A percentile compares a stretch with the other conserved stretches of the same genome.
Evolutionary conservation across 1,140 invertebrate genomes (phyloP).

Genomic region (Platorchestia sp.): DNA sequence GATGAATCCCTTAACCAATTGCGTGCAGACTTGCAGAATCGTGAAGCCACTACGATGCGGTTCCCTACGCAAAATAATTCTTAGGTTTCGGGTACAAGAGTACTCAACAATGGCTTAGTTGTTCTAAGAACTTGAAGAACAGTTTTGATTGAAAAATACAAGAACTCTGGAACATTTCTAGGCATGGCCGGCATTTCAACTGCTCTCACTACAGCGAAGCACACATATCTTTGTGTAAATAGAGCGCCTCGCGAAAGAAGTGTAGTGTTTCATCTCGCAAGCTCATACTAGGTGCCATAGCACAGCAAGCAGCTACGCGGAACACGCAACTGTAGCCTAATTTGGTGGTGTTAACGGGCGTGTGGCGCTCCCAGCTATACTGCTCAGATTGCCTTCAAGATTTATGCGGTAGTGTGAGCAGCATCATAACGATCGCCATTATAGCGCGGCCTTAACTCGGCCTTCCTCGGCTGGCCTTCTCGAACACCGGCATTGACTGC

Average conservation of each 20-base stretch:
- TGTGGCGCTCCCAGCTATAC: constrained; percentile 33
- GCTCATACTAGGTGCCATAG: background rate
- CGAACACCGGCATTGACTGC: background rate
- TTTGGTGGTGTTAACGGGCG: constrained; percentile 50
- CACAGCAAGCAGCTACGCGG: background rate
- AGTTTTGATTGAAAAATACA: background rate
- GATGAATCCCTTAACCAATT: background rate
- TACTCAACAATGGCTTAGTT: background rate
- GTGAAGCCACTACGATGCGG: background rate
- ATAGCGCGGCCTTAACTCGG: background rate
- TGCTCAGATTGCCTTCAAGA: constrained; percentile 34
- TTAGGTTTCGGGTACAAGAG: too few species aligned
- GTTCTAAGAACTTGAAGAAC: background rate
- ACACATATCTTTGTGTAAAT: background rate
- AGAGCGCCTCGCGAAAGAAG: background rate
- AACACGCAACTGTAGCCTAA: constrained; percentile 24
- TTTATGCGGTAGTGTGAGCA: constrained; percentile 37
- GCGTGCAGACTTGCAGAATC: background rate
- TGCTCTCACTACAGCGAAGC: background rate
- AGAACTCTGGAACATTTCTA: background rate
- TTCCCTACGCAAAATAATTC: background rate
- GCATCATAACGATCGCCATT: constrained; percentile 49
- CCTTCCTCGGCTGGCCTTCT: background rate
- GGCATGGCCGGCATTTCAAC: too few species aligned
- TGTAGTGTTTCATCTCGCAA: background rate